Evolutionary conservation across 1,140 invertebrate genomes (phyloP).

Genomic region (Leptonema lineaticorne): DNA sequence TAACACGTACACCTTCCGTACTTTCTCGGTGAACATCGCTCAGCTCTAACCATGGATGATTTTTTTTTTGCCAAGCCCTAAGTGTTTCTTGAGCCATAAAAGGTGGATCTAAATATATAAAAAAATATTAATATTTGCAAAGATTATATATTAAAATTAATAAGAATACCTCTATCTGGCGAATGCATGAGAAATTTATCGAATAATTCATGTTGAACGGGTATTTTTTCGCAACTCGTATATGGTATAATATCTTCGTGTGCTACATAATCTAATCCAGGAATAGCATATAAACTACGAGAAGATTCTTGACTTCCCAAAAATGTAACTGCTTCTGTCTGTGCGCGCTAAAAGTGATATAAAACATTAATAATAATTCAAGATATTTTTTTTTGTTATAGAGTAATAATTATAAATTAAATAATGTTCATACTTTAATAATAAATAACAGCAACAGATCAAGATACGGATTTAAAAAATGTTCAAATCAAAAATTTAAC

Average conservation of each 20-base stretch:
- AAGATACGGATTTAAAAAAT: too few relatives aligned
- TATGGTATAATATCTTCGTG: conserved; percentile 94
- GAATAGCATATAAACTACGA: conserved; percentile 89
- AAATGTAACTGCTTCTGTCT: conserved; percentile 97
- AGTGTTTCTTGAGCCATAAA: conserved; percentile 89
- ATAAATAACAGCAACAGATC: too few relatives aligned
- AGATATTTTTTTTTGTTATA: neutral
- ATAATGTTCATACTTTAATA: too few relatives aligned
- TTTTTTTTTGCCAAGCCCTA: conserved; percentile 94
- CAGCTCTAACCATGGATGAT: conserved; percentile 94
- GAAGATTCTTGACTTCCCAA: conserved; percentile 93
- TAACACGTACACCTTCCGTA: conserved; percentile 92
- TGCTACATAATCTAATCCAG: conserved; percentile 93
- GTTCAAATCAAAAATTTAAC: too few relatives aligned
- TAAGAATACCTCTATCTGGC: conserved; percentile 67
- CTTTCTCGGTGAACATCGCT: conserved; percentile 98
- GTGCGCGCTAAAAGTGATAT: conserved; percentile 70
- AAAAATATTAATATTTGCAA: neutral
- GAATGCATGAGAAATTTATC: conserved; percentile 90
- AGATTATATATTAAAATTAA: neutral
- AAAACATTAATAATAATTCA: conserved; percentile 37
- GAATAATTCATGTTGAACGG: conserved; percentile 92
- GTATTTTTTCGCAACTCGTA: conserved; percentile 75
- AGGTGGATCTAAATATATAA: conserved; percentile 66
- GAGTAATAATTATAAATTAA: too few relatives aligned